phyloP scores from a whole-genome alignment of 2,113 vertebrate species.

The Ciconia maguari region DNA sequence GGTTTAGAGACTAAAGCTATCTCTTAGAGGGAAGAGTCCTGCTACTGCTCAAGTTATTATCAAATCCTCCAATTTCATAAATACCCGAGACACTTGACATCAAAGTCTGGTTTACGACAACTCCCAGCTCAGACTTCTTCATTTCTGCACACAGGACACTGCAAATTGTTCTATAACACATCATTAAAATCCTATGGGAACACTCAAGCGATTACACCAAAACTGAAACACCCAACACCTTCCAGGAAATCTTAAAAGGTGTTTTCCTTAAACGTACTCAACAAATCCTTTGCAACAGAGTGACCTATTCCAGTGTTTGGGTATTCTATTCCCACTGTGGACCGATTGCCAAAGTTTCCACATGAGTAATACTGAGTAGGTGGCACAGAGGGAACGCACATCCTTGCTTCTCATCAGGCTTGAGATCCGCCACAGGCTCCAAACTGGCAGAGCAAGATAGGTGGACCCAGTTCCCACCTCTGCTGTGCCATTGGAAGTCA shows the following conservation, averaged over 20 bases:
- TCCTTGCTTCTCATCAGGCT: background rate
- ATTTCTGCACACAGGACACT: slow-evolving; percentile 14
- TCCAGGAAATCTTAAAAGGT: slow-evolving; percentile 59
- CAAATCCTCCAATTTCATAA: background rate
- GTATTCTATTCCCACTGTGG: background rate
- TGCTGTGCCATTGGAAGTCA: rapidly evolving
- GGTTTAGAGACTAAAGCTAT: background rate
- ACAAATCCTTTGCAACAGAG: slow-evolving; percentile 20
- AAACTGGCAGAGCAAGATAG: rapidly evolving
- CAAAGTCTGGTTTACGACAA: background rate
- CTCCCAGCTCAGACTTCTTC: background rate
- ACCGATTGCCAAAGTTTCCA: background rate
- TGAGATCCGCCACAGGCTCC: background rate
- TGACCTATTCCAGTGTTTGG: background rate
- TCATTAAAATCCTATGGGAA: slow-evolving; percentile 37
- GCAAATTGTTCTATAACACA: slow-evolving; percentile 40
- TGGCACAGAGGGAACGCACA: background rate
- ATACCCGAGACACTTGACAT: background rate
- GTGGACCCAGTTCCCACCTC: background rate
- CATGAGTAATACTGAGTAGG: background rate
- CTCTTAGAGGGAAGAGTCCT: background rate
- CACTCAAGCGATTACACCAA: slow-evolving; percentile 10
- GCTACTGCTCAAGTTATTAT: background rate
- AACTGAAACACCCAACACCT: slow-evolving; percentile 42
- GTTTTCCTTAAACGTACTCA: slow-evolving; percentile 42